Evolutionary conservation across 2,888 invertebrate genomes (phyloP), one percentile per base, ranked within the genome.

Genomic region (Abscondita cerata): DNA sequence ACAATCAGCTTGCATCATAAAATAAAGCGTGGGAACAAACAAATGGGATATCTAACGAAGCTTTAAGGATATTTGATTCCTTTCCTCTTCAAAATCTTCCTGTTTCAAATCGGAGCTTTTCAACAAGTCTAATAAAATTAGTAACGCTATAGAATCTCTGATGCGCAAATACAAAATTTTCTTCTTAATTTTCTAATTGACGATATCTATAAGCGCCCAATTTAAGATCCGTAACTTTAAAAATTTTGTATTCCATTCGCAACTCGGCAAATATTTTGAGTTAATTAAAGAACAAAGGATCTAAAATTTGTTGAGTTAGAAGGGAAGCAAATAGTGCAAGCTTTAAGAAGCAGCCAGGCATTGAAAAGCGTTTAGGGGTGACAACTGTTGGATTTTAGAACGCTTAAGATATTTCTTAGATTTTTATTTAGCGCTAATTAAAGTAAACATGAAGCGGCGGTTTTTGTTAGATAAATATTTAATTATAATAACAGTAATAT

Each of bases 261-360:
- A 52, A 51, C 57, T 64, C 38, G 50, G 76, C 69, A 77, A 77
- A 77, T 76, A 77, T 77, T 77, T 76, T 76, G 75, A 75, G 76
- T 76, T 77, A 77, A 77, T 77, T 77, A 77, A 76, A 77, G 76
- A 76, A 74, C 71, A 74, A 71, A 73, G 72, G 69, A 70, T 47
- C 56, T 58, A 44, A 56, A 56, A 66, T 59, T 60, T 64, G 59
- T 62, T 60, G 57, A 63, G 62, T 60, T 60, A 62, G 60, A 58
- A 62, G 54, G 34, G 62, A 59, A 44, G 59, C 47, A 62, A 62
- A 62, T 62, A 62, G 53, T 53, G 57, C 40, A 51, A 60, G 66
- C 66, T 66, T 66, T 59, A 63, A 66, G 66, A 60, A 60, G 59
- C 66, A 66, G 20, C 56, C 66, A 63, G 63, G 66, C 66, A 66